phyloP scores from a whole-genome alignment of 2,888 invertebrate genomes.

The Lagria hirta region DNA sequence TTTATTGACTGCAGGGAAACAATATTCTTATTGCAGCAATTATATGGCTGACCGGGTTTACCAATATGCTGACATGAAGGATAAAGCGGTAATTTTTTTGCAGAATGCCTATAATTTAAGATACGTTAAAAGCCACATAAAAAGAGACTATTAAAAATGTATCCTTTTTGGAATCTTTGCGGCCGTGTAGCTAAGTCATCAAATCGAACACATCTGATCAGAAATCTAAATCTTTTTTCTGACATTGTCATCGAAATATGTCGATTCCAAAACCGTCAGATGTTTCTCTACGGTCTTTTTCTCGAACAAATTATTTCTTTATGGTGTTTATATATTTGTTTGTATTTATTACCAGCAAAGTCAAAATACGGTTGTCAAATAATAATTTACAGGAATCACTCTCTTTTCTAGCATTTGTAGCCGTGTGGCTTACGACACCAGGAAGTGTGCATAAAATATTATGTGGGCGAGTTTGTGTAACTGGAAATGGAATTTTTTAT shows the following conservation, averaged over 20 bases:
- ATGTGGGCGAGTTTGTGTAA: conserved; percentile 1
- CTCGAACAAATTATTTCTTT: conserved; percentile 24
- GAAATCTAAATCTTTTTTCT: conserved; percentile 34
- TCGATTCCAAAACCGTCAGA: conserved; percentile 36
- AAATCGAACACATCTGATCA: conserved; percentile 32
- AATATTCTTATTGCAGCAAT: not conserved
- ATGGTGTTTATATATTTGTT: conserved; percentile 1
- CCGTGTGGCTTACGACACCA: conserved; percentile 10
- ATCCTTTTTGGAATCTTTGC: too few relatives aligned
- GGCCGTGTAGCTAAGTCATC: conserved; percentile 29
- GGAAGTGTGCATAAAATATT: conserved; percentile 5
- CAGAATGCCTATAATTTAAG: not conserved
- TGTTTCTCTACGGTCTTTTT: conserved; percentile 30
- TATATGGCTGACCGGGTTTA: not conserved
- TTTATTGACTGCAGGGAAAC: not conserved
- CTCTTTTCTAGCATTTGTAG: conserved; percentile 18
- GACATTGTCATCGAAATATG: conserved; percentile 38
- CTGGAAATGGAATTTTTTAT: not conserved
- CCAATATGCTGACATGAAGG: not conserved
- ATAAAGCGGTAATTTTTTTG: not conserved
- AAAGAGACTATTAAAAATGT: not conserved
- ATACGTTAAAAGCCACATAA: not conserved
- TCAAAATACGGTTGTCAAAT: conserved; percentile 13
- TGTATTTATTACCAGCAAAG: conserved; percentile 8
- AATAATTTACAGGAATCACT: conserved; percentile 20